Evolutionary conservation across 2,888 invertebrate genomes (phyloP).

Genomic region (Achlya flavicornis): DNA sequence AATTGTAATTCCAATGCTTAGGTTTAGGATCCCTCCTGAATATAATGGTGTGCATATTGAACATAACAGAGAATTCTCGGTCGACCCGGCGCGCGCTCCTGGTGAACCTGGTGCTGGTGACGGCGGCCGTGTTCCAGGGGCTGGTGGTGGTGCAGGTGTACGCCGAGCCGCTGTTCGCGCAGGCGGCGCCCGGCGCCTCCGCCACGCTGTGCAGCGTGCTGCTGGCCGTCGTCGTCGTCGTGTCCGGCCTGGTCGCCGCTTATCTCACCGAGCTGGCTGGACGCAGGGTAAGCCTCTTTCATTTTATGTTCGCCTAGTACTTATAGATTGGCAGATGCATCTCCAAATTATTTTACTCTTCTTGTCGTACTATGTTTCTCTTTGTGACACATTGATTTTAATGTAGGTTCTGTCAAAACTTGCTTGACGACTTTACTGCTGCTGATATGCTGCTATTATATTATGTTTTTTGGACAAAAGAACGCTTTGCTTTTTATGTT

Average conservation of each 20-base stretch:
- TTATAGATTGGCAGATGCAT: background rate
- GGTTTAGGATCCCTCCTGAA: too few relatives aligned
- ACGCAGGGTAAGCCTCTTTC: conserved; percentile 41
- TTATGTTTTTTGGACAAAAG: too few relatives aligned
- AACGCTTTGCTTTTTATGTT: too few relatives aligned
- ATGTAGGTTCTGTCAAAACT: too few relatives aligned
- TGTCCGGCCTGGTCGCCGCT: conserved; percentile 42
- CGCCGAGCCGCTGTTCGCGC: conserved; percentile 46
- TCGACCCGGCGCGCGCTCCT: conserved; percentile 47
- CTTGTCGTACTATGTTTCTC: too few relatives aligned
- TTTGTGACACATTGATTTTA: too few relatives aligned
- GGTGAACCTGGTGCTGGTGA: conserved; percentile 33
- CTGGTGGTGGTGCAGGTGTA: conserved; percentile 49
- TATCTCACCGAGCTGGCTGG: conserved; percentile 49
- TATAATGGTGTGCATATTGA: too few relatives aligned
- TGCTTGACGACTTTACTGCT: too few relatives aligned
- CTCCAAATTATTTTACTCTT: background rate
- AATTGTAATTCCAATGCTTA: too few relatives aligned
- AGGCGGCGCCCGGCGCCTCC: conserved; percentile 48
- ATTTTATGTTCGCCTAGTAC: background rate
- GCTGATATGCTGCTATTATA: too few relatives aligned
- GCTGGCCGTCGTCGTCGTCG: conserved; percentile 37
- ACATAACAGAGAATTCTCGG: conserved; percentile 47
- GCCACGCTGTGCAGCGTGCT: conserved; percentile 42
- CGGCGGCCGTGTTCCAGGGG: conserved; percentile 49